A percentile compares a stretch with the other conserved stretches of the same genome.
Evolutionary conservation across 2,888 invertebrate genomes (phyloP).

Genomic region (Bruchidius siliquastri): DNA sequence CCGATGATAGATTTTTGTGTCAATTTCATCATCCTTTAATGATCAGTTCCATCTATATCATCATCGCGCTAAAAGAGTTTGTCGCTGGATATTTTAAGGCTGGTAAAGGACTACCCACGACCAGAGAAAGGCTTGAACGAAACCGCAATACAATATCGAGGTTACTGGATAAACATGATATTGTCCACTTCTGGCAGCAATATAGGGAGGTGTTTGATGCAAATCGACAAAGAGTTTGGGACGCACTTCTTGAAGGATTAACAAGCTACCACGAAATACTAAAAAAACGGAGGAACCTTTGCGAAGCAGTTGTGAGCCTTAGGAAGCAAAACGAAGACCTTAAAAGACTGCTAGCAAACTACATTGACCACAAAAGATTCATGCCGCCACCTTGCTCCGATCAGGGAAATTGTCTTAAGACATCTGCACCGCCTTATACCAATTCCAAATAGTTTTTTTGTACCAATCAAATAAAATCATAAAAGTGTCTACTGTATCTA

Average conservation of each 20-base stretch:
- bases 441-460: neutral
- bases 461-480: neutral
- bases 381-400: slow-evolving; percentile 31
- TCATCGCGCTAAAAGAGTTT: slow-evolving; percentile 63
- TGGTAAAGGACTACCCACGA: slow-evolving; percentile 21
- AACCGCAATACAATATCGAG: slow-evolving; percentile 52
- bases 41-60: slow-evolving; percentile 63
- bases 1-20: slow-evolving; percentile 17
- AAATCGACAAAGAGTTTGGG: slow-evolving; percentile 67
- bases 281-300: slow-evolving; percentile 64
- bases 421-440: neutral
- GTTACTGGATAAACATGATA: slow-evolving; percentile 52
- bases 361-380: slow-evolving; percentile 38
- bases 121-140: slow-evolving; percentile 40
- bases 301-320: slow-evolving; percentile 60
- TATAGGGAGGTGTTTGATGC: slow-evolving; percentile 58
- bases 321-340: slow-evolving; percentile 66
- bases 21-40: slow-evolving; percentile 56
- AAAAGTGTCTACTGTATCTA: neutral
- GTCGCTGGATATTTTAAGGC: slow-evolving; percentile 44
- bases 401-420: neutral
- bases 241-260: slow-evolving; percentile 59
- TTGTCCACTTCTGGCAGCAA: slow-evolving; percentile 63
- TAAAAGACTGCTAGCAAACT: slow-evolving; percentile 61
- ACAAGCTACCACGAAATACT: slow-evolving; percentile 61